phyloP scores from a whole-genome alignment of 1,140 invertebrate genomes.

The Protaetia brevitarsis region DNA sequence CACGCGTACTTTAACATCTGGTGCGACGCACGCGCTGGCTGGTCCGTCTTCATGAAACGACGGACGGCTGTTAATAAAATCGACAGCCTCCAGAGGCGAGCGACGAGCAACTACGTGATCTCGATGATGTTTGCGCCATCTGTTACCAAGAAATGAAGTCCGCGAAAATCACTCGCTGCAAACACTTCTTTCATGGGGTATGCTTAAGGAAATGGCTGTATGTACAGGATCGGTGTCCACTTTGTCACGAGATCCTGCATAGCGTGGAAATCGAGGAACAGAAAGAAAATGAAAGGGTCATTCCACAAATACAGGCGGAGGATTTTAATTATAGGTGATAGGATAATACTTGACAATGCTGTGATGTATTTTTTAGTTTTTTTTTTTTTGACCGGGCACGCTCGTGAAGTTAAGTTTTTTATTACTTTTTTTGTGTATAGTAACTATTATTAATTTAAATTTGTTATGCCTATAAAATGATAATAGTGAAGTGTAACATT shows the following conservation, averaged over 20 bases:
- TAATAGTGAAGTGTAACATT: too few species aligned
- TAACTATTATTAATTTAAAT: not conserved
- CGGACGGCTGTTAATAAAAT: conserved; percentile 92
- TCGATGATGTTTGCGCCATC: conserved; percentile 94
- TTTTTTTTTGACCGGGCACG: not conserved
- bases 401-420: not conserved
- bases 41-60: conserved; percentile 90
- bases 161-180: conserved; percentile 91
- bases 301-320: conserved; percentile 3
- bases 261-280: conserved; percentile 52
- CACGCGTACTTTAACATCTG: conserved; percentile 98
- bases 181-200: conserved; percentile 92
- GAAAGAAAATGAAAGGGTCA: conserved; percentile 25
- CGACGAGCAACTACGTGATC: conserved; percentile 64
- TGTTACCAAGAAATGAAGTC: conserved; percentile 90
- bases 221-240: conserved; percentile 78
- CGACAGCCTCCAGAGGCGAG: conserved; percentile 83
- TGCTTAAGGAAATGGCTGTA: conserved; percentile 96
- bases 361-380: conserved; percentile 3
- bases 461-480: too few species aligned
- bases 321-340: conserved; percentile 15
- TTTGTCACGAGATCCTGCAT: conserved; percentile 79
- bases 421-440: not conserved
- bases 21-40: conserved; percentile 87
- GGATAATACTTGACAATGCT: not conserved